Base-by-base conservation (phyloP, 2,113 vertebrate genomes). In the Stegostoma tigrinum region DNA sequence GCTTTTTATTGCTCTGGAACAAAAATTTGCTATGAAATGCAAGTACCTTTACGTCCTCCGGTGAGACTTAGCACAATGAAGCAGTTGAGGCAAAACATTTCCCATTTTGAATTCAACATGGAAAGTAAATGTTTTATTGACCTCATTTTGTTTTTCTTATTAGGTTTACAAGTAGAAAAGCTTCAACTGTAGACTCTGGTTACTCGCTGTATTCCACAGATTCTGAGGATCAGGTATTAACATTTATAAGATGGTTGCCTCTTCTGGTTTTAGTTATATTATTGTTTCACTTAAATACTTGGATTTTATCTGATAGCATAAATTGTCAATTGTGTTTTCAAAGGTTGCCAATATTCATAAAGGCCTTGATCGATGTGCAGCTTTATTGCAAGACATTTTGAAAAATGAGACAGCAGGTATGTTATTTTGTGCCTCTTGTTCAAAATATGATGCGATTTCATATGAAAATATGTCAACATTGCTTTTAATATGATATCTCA, bases 311-410 rank as follows among this genome's bases (percentile, higher is more conserved):
- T 48, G 42, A 68, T 42, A 52, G 2, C 21, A 68, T 94, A 94
- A 38, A 67, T 95, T 72, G n/a, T 70, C 23, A 70, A 38, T 48
- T 66, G 27, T 97, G 42, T 97, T 86, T 96, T 80, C 96, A 70
- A 96, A 99, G 99, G 98, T 98, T 67, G 96, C 96, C 85, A 95
- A 96, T 19, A 64, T 98, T 75, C 97, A 98, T 87, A 96, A 96
- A 19, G 98, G 98, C 8, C 97, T 99, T 96, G 98, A 98, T 96
- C 98, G 97, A 17, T 99, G 98, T 97, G 98, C 98, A 64, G 97
- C 98, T 96, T 97, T 99, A 96, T 97, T 99, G 55, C 96, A 97
- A 96, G 97, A 96, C 95, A 98, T 99, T 95, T 98, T 99, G 64
- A 97, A 98, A 96, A 98, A 97, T 85, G 98, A 98, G 0, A 95